Conservation (phyloP, 2,888 invertebrate genomes). For the Aricia artaxerxes region DNA sequence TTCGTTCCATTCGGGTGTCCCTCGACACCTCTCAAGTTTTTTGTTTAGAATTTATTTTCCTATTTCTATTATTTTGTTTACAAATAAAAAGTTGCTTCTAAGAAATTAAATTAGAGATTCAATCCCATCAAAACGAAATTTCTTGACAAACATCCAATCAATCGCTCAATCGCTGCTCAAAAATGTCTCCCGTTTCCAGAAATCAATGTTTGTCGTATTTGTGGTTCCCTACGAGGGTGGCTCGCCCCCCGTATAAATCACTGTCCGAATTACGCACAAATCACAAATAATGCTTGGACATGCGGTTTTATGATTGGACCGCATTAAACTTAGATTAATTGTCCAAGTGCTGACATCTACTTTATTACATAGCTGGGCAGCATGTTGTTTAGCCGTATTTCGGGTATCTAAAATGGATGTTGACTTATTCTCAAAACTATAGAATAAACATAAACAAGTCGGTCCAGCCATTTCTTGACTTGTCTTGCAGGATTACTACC, state of each 20-base stretch:
- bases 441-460: not conserved
- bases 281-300: constrained; percentile 54
- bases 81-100: too few relatives aligned
- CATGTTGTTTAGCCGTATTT: too few relatives aligned
- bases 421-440: not conserved
- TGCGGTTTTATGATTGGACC: constrained; percentile 51
- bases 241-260: constrained; percentile 79
- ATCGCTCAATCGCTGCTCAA: constrained; percentile 43
- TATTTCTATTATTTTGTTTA: too few relatives aligned
- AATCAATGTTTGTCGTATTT: constrained; percentile 74
- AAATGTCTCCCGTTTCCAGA: constrained; percentile 68
- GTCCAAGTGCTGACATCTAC: not conserved
- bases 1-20: too few relatives aligned
- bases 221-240: constrained; percentile 68
- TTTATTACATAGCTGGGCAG: too few relatives aligned
- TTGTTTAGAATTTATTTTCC: too few relatives aligned
- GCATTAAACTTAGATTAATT: constrained; percentile 14
- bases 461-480: not conserved
- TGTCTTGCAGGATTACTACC: not conserved
- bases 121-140: not conserved
- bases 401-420: too few relatives aligned
- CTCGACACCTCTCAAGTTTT: too few relatives aligned
- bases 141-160: constrained; percentile 21
- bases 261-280: constrained; percentile 73
- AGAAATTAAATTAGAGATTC: not conserved